These are phyloP conservation scores for Allophyes oxyacanthae DNA, from an alignment of 2,888 invertebrate species.

Conservation along the genomic window DNA sequence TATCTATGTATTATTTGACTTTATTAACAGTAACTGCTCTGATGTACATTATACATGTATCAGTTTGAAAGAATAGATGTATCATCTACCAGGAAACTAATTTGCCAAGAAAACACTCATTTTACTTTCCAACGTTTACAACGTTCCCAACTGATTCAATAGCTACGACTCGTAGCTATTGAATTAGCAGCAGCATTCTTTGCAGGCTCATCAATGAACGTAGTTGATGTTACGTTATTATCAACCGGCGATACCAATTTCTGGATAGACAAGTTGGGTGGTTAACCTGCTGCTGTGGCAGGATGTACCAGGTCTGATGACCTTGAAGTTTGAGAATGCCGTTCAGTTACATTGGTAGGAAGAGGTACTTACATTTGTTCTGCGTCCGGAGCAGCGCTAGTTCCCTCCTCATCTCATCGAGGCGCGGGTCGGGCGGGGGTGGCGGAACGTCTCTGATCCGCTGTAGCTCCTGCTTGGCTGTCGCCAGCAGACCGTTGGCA, in stretches of 20 bases:
- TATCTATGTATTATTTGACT: conserved; percentile 22
- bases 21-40: too few relatives aligned
- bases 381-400: conserved; percentile 92
- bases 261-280: too few relatives aligned
- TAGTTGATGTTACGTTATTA: background rate
- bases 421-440: conserved; percentile 92
- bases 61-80: background rate
- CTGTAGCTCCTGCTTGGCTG: conserved; percentile 91
- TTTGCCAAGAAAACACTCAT: background rate
- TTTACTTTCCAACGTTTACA: too few relatives aligned
- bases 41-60: too few relatives aligned
- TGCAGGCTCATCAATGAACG: conserved; percentile 7
- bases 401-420: conserved; percentile 93
- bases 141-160: too few relatives aligned
- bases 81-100: background rate
- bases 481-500: conserved; percentile 90
- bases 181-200: conserved; percentile 18
- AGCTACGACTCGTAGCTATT: background rate
- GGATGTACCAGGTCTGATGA: background rate
- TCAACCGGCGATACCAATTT: too few relatives aligned
- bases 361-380: conserved; percentile 91
- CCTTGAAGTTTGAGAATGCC: background rate
- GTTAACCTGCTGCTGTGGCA: too few relatives aligned
- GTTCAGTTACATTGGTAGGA: too few relatives aligned
- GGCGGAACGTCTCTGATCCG: conserved; percentile 90